A percentile compares a stretch with the other conserved stretches of the same genome.
Evolutionary conservation across 2,797 vertebrate genomes (phyloP).

Genomic region (Odontamblyopus lacepedii): DNA sequence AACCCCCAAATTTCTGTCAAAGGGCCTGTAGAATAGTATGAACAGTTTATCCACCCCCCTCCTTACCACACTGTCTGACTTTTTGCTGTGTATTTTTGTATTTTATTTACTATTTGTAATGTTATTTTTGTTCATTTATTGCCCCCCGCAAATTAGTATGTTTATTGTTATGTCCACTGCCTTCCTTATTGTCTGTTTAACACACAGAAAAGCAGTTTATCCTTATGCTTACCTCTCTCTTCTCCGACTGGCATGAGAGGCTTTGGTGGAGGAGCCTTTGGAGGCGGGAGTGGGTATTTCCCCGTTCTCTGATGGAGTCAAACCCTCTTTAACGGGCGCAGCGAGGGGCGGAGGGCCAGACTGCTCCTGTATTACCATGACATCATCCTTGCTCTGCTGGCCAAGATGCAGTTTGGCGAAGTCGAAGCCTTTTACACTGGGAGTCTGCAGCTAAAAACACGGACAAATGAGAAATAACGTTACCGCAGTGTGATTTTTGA

Average conservation of each 20-base stretch:
- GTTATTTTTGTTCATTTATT: too few relatives aligned
- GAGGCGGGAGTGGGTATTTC: conserved; percentile 87
- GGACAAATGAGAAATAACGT: conserved; percentile 28
- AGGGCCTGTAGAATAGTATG: too few relatives aligned
- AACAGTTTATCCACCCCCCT: too few relatives aligned
- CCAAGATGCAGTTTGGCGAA: conserved; percentile 98
- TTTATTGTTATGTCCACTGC: too few relatives aligned
- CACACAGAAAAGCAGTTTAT: not conserved
- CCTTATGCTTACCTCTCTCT: conserved; percentile 86
- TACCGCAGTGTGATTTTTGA: not conserved
- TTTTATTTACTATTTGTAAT: too few relatives aligned
- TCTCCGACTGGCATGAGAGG: conserved; percentile 81
- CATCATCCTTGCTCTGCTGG: conserved; percentile 95
- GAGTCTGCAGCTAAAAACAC: conserved; percentile 73
- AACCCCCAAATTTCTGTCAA: too few relatives aligned
- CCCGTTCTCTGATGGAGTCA: conserved; percentile 86
- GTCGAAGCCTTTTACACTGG: conserved; percentile 97
- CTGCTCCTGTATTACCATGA: conserved; percentile 93
- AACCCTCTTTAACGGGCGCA: conserved; percentile 83
- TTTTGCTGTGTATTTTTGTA: too few relatives aligned
- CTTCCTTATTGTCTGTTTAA: too few relatives aligned
- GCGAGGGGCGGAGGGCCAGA: conserved; percentile 79
- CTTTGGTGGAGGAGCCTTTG: conserved; percentile 85
- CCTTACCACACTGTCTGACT: too few relatives aligned
- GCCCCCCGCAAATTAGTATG: too few relatives aligned